These are phyloP conservation scores for Macquaria ambigua DNA, from an alignment of 2,113 vertebrate species.

Conservation along the genomic window DNA sequence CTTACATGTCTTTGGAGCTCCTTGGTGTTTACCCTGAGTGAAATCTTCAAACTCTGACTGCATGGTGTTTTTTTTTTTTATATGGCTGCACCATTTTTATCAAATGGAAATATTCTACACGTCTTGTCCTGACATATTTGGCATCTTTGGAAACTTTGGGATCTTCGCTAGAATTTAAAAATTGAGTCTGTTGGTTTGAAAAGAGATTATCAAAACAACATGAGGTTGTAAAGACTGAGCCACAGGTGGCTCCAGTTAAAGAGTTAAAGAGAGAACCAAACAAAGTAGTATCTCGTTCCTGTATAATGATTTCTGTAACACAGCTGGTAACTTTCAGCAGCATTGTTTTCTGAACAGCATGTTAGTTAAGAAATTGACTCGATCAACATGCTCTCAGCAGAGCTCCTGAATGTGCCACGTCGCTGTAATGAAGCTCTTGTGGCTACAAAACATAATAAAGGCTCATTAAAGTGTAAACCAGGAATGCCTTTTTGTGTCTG, in stretches of 20 bases:
- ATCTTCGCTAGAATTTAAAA: neutral
- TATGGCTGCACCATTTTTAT: no score
- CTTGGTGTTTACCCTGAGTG: neutral
- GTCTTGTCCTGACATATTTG: neutral
- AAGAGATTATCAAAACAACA: neutral
- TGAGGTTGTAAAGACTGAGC: neutral
- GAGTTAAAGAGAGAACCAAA: neutral
- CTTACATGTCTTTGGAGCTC: neutral
- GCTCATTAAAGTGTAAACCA: constrained; percentile 10
- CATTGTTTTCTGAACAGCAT: neutral
- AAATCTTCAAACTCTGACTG: neutral
- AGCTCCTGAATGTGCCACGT: neutral
- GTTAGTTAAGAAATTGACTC: neutral
- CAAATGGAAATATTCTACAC: neutral
- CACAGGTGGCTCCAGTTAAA: neutral
- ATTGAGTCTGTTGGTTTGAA: neutral
- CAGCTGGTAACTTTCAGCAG: neutral
- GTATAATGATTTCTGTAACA: neutral
- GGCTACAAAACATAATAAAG: neutral
- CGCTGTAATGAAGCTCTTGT: constrained; percentile 12
- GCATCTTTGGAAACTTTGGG: neutral
- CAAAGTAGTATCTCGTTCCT: neutral
- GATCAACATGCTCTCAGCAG: neutral
- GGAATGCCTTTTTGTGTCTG: neutral
- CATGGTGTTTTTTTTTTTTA: no score